Base-by-base conservation (phyloP, 2,113 vertebrate genomes). In the Oryzias celebensis region DNA sequence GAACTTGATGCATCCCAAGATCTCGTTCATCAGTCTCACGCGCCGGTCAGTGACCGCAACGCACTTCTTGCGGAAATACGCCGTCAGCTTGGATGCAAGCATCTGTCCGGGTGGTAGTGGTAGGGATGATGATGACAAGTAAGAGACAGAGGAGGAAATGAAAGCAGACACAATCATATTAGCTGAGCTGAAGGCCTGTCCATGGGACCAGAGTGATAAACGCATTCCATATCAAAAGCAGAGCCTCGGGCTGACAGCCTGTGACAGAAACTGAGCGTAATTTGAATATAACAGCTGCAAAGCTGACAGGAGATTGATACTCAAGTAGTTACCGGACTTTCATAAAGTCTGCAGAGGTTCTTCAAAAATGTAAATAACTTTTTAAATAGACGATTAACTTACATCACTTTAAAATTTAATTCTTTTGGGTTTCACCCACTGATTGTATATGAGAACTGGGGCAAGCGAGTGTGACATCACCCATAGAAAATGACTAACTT, bases 1-100 rank as follows among this genome's bases (percentile, higher is more conserved):
- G 89, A 93, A 93, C 87, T 90, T 93, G 58, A 94, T 91, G 64
- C 86, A 92, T 73, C 82, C 77, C 65, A 94, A 78, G 73, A 94
- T 92, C 85, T 93, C 93, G 52, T 93, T 93, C 93, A 93, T 94
- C 68, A 93, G 82, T 24, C 91, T 83, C 72, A 93, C 89, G 4
- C 93, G 91, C 49, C 60, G 90, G 87, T 93, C 93, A 18, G 91
- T 93, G 78, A 93, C 86, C 8, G 3, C 23, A 78, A 94, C 88
- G 26, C 93, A 93, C 88, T 89, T 91, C 50, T 77, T 93, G 65
- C 91, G 90, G 82, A 93, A 93, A 75, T 93, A 90, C 24, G 92
- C 93, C 3, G 93, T 93, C 81, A 94, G 74, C 52, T 81, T 91
- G 2, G 93, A 93, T 20, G 90, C 89, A 7, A 93, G 78, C 91